phyloP scores from a whole-genome alignment of 2,888 invertebrate species.

The Drosophila barbarae region DNA sequence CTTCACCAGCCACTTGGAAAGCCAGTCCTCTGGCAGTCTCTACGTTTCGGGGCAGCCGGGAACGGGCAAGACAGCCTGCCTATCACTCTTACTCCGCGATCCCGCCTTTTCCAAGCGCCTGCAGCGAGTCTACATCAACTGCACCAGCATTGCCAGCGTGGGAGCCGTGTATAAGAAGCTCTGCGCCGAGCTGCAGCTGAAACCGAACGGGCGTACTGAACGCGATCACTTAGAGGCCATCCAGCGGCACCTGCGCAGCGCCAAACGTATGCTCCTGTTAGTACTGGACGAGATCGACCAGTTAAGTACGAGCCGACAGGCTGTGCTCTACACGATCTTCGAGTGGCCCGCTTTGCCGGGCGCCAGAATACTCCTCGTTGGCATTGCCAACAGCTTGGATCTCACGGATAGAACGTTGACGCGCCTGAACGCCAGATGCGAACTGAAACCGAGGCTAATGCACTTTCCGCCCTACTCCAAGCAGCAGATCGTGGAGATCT shows the following conservation, averaged over 20 bases:
- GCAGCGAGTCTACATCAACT: slow-evolving; percentile 86
- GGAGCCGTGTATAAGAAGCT: slow-evolving; percentile 89
- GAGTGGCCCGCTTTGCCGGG: slow-evolving; percentile 90
- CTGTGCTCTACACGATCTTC: slow-evolving; percentile 94
- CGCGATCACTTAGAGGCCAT: slow-evolving; percentile 85
- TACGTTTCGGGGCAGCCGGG: slow-evolving; percentile 99
- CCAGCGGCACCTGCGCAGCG: slow-evolving; percentile 84
- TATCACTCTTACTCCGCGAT: slow-evolving; percentile 86
- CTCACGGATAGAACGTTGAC: slow-evolving; percentile 94
- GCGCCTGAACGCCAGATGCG: slow-evolving; percentile 88
- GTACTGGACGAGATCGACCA: slow-evolving; percentile 98
- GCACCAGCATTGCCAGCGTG: slow-evolving; percentile 93
- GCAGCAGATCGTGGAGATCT: slow-evolving; percentile 92
- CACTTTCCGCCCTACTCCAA: slow-evolving; percentile 96
- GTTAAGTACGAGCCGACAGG: slow-evolving; percentile 88
- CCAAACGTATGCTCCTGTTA: slow-evolving; percentile 86
- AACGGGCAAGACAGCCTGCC: slow-evolving; percentile 94
- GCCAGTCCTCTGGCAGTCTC: slow-evolving; percentile 87
- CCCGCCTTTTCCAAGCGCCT: slow-evolving; percentile 81
- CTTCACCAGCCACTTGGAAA: slow-evolving; percentile 84
- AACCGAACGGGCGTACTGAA: slow-evolving; percentile 82
- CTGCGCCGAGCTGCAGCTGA: slow-evolving; percentile 85
- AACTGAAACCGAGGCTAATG: slow-evolving; percentile 87
- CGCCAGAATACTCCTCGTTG: slow-evolving; percentile 89
- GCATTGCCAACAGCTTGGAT: slow-evolving; percentile 97